These are phyloP conservation scores for Labia minor DNA, from an alignment of 2,888 invertebrate genomes.

Conservation along the genomic window DNA sequence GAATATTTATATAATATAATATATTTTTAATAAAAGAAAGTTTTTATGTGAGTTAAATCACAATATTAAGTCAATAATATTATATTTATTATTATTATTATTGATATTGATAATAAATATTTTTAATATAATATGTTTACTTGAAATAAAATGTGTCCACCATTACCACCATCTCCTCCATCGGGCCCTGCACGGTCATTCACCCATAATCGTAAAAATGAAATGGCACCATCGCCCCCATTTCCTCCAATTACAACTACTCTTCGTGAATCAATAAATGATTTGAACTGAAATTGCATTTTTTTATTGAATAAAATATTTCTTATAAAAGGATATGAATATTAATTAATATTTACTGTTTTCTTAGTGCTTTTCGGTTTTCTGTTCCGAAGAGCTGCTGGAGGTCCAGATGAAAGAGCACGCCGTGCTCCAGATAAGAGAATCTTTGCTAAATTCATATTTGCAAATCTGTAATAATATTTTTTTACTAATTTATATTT, in stretches of 20 bases:
- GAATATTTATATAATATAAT: too few relatives aligned
- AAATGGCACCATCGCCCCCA: slow-evolving; percentile 88
- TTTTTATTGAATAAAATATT: too few relatives aligned
- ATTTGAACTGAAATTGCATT: slow-evolving; percentile 38
- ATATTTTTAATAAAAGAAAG: too few relatives aligned
- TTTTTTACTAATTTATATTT: too few relatives aligned
- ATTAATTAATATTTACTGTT: slow-evolving; percentile 36
- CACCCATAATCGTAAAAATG: slow-evolving; percentile 68
- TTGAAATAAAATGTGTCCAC: slow-evolving; percentile 83
- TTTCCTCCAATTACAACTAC: slow-evolving; percentile 66
- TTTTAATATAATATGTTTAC: too few relatives aligned
- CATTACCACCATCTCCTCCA: slow-evolving; percentile 94
- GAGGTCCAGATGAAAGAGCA: slow-evolving; percentile 27
- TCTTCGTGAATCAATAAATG: slow-evolving; percentile 60
- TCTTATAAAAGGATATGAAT: too few relatives aligned
- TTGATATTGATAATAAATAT: too few relatives aligned
- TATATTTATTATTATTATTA: too few relatives aligned
- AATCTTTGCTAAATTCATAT: background rate
- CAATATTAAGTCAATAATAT: too few relatives aligned
- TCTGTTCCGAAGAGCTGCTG: slow-evolving; percentile 37
- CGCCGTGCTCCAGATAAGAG: background rate
- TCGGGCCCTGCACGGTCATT: slow-evolving; percentile 90
- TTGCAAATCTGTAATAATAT: background rate
- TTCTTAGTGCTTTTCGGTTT: slow-evolving; percentile 39
- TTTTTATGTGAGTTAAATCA: too few relatives aligned